These are phyloP conservation scores for Pterostichus niger DNA, from an alignment of 2,888 invertebrate species.

Conservation along the genomic window DNA sequence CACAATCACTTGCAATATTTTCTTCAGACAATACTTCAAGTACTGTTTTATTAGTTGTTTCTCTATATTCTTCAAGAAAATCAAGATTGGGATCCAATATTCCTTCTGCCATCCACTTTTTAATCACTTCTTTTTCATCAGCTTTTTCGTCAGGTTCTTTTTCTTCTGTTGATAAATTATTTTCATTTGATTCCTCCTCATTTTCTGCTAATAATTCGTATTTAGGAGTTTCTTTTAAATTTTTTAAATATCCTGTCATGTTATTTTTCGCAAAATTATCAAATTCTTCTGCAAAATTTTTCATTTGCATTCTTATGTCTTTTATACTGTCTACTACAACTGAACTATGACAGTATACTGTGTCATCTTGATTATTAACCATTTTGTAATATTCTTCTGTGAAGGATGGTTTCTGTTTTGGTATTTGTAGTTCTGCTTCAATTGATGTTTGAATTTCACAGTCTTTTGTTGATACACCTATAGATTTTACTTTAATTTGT, in stretches of 20 bases:
- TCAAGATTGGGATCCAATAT: conserved; percentile 39
- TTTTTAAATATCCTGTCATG: conserved; percentile 46
- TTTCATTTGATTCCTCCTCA: neutral
- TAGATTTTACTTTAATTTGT: neutral
- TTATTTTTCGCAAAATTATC: conserved; percentile 57
- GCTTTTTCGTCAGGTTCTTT: neutral
- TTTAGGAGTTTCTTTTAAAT: neutral
- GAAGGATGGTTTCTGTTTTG: conserved; percentile 4
- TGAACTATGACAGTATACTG: conserved; percentile 16
- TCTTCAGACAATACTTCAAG: neutral
- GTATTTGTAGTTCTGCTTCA: neutral
- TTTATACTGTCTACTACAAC: conserved; percentile 55
- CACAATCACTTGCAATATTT: neutral
- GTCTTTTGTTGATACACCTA: neutral
- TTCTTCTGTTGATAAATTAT: no score
- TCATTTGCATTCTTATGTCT: conserved; percentile 59
- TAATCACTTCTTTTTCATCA: conserved; percentile 43
- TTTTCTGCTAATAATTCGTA: neutral
- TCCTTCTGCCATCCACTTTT: conserved; percentile 53
- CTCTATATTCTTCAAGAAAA: conserved; percentile 38
- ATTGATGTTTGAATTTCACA: neutral
- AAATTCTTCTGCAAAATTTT: conserved; percentile 52
- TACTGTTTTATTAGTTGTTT: conserved; percentile 39
- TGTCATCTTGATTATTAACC: conserved; percentile 46
- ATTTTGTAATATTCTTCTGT: conserved; percentile 52